Conservation (phyloP, 2,888 invertebrate species). For the Apamea monoglypha region DNA sequence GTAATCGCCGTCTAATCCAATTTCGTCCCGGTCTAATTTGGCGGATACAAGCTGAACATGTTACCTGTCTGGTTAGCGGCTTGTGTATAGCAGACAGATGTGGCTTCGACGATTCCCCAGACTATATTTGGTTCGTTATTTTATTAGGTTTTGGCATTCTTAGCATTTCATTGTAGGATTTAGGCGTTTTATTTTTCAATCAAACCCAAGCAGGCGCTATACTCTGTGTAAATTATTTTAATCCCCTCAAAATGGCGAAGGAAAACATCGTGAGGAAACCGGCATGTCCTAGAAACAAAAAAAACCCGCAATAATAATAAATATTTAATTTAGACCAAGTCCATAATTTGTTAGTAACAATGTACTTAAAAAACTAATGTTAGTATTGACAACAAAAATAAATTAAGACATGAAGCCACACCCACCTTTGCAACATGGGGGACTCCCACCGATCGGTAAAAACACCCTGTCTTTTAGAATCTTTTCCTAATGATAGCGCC, state of each 20-base stretch:
- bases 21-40: constrained; percentile 51
- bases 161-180: not conserved
- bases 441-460: too few relatives aligned
- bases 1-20: constrained; percentile 37
- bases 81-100: constrained; percentile 32
- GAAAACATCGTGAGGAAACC: too few relatives aligned
- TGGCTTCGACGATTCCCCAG: constrained; percentile 37
- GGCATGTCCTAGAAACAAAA: too few relatives aligned
- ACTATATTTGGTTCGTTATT: not conserved
- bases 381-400: too few relatives aligned
- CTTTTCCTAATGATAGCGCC: too few relatives aligned
- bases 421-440: too few relatives aligned
- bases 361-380: too few relatives aligned
- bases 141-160: not conserved
- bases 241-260: not conserved
- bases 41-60: constrained; percentile 48
- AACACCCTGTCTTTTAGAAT: too few relatives aligned
- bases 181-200: not conserved
- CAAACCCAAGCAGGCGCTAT: not conserved
- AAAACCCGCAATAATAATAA: too few relatives aligned
- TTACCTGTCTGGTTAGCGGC: constrained; percentile 62
- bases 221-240: not conserved
- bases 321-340: too few relatives aligned
- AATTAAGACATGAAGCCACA: too few relatives aligned
- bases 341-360: too few relatives aligned